These are phyloP conservation scores for Idaea straminata DNA, from an alignment of 2,888 invertebrate species.

Conservation along the genomic window DNA sequence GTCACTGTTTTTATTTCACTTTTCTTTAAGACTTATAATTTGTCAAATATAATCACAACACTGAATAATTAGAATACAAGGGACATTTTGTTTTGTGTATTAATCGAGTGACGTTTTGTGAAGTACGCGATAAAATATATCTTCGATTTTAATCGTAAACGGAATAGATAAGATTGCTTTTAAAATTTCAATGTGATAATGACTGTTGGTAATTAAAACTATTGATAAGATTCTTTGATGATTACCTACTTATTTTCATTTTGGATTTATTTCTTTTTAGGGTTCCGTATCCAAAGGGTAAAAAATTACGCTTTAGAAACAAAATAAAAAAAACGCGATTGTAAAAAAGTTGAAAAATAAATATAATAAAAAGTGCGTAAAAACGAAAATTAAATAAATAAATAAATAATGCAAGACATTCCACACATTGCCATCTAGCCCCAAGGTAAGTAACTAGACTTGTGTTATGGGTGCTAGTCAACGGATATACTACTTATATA, in stretches of 20 bases:
- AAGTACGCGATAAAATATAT: conserved; percentile 20
- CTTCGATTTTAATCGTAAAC: conserved; percentile 9
- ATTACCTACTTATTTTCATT: conserved; percentile 1
- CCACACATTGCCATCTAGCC: too few species aligned
- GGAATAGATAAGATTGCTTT: conserved; percentile 18
- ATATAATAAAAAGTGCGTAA: too few species aligned
- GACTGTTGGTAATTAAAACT: not conserved
- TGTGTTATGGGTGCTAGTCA: too few species aligned
- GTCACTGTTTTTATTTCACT: not conserved
- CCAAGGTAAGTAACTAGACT: too few species aligned
- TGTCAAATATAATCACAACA: conserved; percentile 12
- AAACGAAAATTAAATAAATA: too few species aligned
- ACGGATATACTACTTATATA: too few species aligned
- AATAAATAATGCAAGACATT: too few species aligned
- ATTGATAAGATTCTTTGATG: conserved; percentile 3
- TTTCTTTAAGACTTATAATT: not conserved
- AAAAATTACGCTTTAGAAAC: too few species aligned
- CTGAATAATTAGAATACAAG: conserved; percentile 8
- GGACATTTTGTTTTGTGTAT: conserved; percentile 12
- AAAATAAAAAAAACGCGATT: too few species aligned
- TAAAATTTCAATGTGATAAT: not conserved
- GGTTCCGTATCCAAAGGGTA: too few species aligned
- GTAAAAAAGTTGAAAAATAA: too few species aligned
- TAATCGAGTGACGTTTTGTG: conserved; percentile 24
- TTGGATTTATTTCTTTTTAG: not conserved